A percentile compares a stretch with the other conserved stretches of the same genome.
phyloP scores from a whole-genome alignment of 2,888 invertebrate genomes.

The Nowickia ferox region DNA sequence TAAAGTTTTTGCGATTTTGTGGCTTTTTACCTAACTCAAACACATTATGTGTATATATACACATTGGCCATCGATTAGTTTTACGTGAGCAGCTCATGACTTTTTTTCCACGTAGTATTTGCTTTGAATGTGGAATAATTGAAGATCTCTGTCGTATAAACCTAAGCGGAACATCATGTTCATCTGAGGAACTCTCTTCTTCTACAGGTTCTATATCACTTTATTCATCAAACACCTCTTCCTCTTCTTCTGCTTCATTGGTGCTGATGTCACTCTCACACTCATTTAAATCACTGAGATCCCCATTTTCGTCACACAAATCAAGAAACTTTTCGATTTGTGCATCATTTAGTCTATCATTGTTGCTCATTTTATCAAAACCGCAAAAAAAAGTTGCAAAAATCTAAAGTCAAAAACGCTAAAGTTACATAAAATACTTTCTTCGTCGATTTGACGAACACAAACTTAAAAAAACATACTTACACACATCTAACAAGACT shows the following conservation, averaged over 20 bases:
- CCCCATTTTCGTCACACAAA: background rate
- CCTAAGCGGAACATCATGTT: no score
- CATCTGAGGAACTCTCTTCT: no score
- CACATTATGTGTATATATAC: no score
- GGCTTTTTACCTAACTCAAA: no score
- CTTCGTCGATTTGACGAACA: slow-evolving; percentile 2
- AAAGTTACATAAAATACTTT: slow-evolving; percentile 1
- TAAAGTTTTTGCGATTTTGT: no score
- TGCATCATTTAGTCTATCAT: background rate
- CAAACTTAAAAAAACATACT: background rate
- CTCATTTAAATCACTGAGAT: background rate
- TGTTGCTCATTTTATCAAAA: background rate
- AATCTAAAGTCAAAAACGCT: background rate
- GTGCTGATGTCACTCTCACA: background rate
- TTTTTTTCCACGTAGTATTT: no score
- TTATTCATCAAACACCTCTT: background rate
- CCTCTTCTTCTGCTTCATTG: background rate
- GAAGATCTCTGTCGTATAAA: background rate
- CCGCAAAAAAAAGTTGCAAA: background rate
- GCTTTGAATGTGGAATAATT: background rate
- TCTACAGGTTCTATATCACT: background rate
- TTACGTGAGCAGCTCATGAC: no score
- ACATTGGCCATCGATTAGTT: no score
- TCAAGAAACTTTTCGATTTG: slow-evolving; percentile 6
- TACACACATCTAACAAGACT: no score